Conservation (phyloP, 2,888 invertebrate genomes). For the Epinotia nisella region DNA sequence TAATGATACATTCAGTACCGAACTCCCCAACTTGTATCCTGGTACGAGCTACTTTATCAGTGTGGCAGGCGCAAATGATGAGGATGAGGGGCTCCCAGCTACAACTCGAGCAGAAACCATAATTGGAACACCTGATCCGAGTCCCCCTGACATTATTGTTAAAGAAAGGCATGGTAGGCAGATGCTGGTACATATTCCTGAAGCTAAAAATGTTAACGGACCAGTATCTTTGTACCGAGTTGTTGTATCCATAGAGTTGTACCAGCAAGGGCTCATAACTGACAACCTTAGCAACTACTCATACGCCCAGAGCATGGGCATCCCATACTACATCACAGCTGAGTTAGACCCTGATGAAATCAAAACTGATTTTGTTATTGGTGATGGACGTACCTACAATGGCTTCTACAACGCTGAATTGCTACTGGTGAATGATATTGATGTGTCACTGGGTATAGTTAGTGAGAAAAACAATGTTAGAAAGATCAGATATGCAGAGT, state of each 20-base stretch:
- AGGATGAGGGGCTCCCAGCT: slow-evolving; percentile 85
- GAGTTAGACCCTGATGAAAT: slow-evolving; percentile 89
- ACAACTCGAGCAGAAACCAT: slow-evolving; percentile 87
- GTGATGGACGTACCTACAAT: slow-evolving; percentile 90
- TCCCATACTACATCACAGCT: slow-evolving; percentile 93
- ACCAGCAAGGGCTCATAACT: slow-evolving; percentile 86
- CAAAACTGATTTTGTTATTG: slow-evolving; percentile 89
- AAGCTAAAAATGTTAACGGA: slow-evolving; percentile 90
- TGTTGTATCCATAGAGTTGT: slow-evolving; percentile 88
- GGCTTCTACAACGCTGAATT: slow-evolving; percentile 91
- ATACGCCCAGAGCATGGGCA: slow-evolving; percentile 87
- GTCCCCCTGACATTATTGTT: slow-evolving; percentile 88
- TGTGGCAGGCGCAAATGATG: slow-evolving; percentile 86
- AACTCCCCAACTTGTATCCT: slow-evolving; percentile 87
- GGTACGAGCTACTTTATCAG: slow-evolving; percentile 91
- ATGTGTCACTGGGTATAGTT: slow-evolving; percentile 89
- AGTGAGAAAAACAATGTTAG: slow-evolving; percentile 87
- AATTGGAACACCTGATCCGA: slow-evolving; percentile 89
- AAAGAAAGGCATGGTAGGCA: slow-evolving; percentile 85
- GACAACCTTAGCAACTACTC: slow-evolving; percentile 87
- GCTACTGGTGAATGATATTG: slow-evolving; percentile 85
- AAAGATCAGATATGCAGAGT: slow-evolving; percentile 87
- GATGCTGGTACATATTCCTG: slow-evolving; percentile 87
- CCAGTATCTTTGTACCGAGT: slow-evolving; percentile 91
- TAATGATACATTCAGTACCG: slow-evolving; percentile 83